These are phyloP conservation scores for Drosophila hamatofila DNA, from an alignment of 2,888 invertebrate species.

Conservation along the genomic window DNA sequence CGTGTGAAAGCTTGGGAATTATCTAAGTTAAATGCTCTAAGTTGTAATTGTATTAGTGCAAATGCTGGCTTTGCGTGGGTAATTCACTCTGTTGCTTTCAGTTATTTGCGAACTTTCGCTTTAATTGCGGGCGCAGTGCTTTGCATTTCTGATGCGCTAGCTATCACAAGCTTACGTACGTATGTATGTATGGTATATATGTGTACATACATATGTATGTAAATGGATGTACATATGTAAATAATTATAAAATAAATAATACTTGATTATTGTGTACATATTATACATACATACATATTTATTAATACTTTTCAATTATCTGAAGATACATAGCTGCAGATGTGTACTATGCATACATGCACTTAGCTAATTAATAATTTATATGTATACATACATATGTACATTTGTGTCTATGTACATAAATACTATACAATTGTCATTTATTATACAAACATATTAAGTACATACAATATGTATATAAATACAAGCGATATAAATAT, in stretches of 20 bases:
- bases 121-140: neutral
- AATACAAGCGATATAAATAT: too few species aligned
- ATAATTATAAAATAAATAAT: too few species aligned
- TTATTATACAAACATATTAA: too few species aligned
- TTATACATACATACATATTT: too few species aligned
- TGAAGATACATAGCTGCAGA: neutral
- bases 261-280: too few species aligned
- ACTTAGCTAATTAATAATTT: neutral
- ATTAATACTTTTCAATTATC: neutral
- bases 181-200: too few species aligned
- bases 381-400: neutral
- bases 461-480: too few species aligned
- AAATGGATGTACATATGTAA: neutral
- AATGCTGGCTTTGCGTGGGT: neutral
- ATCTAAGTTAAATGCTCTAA: slow-evolving; percentile 1
- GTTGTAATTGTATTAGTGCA: neutral
- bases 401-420: too few species aligned
- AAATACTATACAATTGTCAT: too few species aligned
- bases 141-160: too few species aligned
- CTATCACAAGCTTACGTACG: too few species aligned
- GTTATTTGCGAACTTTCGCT: neutral
- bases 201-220: neutral
- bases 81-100: neutral
- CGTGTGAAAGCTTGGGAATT: neutral
- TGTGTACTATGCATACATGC: too few species aligned